A percentile compares a stretch with the other conserved stretches of the same genome.
Conservation (phyloP, 2,888 invertebrate species). For the Melieria crassipennis region DNA sequence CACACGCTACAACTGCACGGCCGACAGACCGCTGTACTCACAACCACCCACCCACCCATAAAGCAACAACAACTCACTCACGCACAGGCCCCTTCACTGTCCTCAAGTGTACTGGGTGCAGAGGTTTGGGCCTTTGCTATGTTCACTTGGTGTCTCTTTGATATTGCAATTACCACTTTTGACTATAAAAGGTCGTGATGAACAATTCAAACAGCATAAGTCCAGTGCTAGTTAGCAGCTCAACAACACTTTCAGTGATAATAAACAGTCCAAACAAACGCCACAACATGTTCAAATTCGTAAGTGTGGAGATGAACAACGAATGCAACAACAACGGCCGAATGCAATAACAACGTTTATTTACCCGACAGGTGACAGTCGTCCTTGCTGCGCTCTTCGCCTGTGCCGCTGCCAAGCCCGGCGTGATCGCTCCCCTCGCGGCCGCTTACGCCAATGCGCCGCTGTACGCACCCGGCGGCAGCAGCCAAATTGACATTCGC, state of each 20-base stretch:
- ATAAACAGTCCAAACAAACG: slow-evolving; percentile 31
- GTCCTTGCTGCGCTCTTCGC: slow-evolving; percentile 51
- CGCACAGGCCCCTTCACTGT: too few species aligned
- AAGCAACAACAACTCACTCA: too few species aligned
- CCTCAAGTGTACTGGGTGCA: too few species aligned
- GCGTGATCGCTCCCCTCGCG: slow-evolving; percentile 46
- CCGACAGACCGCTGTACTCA: too few species aligned
- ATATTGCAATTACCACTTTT: neutral
- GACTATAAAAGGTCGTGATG: slow-evolving; percentile 51
- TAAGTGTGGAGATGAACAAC: slow-evolving; percentile 45
- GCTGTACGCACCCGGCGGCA: slow-evolving; percentile 57
- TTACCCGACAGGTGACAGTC: slow-evolving; percentile 47
- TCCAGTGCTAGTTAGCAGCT: slow-evolving; percentile 18
- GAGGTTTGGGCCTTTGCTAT: too few species aligned
- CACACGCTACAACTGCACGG: too few species aligned
- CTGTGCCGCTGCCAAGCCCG: slow-evolving; percentile 51
- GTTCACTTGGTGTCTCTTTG: neutral
- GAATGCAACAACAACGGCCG: too few species aligned
- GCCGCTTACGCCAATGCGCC: slow-evolving; percentile 67
- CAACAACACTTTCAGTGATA: slow-evolving; percentile 17
- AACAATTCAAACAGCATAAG: slow-evolving; percentile 31
- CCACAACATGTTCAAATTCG: slow-evolving; percentile 58
- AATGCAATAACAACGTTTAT: too few species aligned
- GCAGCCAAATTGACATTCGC: slow-evolving; percentile 60
- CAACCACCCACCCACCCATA: too few species aligned